Evolutionary conservation across 2,888 invertebrate genomes (phyloP), one percentile per base, ranked within the genome.

Genomic region (Clunio marinus): DNA sequence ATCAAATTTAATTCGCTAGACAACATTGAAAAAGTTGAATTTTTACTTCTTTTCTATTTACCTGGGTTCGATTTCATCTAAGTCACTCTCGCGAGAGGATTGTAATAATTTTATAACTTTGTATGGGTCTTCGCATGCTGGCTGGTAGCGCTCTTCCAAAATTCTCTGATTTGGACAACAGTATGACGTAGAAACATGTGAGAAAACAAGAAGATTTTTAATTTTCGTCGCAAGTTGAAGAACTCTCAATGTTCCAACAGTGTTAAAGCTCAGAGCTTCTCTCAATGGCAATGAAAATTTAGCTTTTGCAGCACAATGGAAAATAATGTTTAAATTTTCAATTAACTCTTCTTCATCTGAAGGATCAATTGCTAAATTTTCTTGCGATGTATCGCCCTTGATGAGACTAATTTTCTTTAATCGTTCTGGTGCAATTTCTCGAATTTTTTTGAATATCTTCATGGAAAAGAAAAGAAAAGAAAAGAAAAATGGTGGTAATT

Each of bases 181-280:
- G 77, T 93, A 97, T 0, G 95, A 88, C 0, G 96, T 97, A 0
- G 95, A 95, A 0, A 96, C 89, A 77, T 97, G 93, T 1, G 93
- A 83, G 73, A 93, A 86, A 0, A 81, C 84, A 77, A 83, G 83
- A 65, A 95, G 80, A 35, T 88, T 84, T 71, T 83, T 82, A 81
- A 87, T 85, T 71, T 82, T 80, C 74, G 88, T 88, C 69, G 91
- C 91, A 59, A 96, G 80, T 37, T 87, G 83, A 20, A 96, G 77
- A 75, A 94, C 83, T 72, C 87, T 83, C 70, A 86, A 83, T 0
- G 93, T 93, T 2, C 91, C 95, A 2, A 86, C 81, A 0, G 93
- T 89, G 77, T 96, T 96, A 82, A 95, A 85, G 70, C 88, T 83
- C n/a, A 95, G 86, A 1, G 94, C 92, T 69, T 86, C 84, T 74